phyloP scores from a whole-genome alignment of 2,797 vertebrate species.

The Gorsachius magnificus region DNA sequence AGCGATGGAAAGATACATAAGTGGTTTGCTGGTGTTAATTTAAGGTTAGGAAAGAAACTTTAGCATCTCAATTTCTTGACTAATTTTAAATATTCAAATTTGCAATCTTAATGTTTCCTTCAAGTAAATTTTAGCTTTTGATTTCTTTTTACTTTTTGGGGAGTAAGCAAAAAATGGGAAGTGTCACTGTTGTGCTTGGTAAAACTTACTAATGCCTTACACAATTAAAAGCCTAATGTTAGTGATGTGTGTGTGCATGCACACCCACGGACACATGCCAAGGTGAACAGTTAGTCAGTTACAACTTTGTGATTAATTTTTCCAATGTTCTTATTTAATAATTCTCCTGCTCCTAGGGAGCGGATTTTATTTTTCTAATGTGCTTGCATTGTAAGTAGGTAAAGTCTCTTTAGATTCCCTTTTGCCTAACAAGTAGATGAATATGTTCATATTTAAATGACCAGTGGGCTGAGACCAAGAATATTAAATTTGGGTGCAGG shows the following conservation, averaged over 20 bases:
- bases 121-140: not conserved
- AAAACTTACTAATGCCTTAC: not conserved
- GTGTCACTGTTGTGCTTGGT: not conserved
- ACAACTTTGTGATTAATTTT: not conserved
- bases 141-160: not conserved
- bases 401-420: not conserved
- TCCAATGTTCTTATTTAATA: not conserved
- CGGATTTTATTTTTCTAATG: slow-evolving; percentile 17
- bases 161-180: not conserved
- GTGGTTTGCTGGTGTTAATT: not conserved
- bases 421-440: not conserved
- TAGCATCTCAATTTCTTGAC: not conserved
- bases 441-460: not conserved
- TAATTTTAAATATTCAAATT: not conserved
- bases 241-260: not conserved
- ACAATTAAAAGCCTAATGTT: not conserved
- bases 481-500: not conserved
- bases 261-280: not conserved
- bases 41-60: not conserved
- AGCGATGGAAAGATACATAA: not conserved
- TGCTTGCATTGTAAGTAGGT: slow-evolving; percentile 8
- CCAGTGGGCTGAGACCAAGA: not conserved
- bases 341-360: not conserved
- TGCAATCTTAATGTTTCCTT: not conserved
- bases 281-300: not conserved